Conservation (phyloP, 2,797 vertebrate genomes). For the Phalloptychus januarius region DNA sequence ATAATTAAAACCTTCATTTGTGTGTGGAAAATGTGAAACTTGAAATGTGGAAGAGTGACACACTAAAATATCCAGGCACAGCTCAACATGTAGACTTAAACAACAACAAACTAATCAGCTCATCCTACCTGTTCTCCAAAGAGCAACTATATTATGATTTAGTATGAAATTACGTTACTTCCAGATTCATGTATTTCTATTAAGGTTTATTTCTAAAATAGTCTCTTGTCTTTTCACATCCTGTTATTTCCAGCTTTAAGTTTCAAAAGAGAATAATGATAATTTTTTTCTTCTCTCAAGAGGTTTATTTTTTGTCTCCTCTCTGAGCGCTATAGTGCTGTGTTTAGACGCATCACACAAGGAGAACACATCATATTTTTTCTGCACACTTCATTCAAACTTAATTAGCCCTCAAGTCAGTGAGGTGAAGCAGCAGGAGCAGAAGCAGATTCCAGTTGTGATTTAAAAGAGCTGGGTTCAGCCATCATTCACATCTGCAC, state of each 20-base stretch:
- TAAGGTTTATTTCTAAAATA: not conserved
- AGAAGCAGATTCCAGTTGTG: constrained; percentile 35
- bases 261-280: not conserved
- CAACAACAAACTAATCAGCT: not conserved
- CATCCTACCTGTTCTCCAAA: not conserved
- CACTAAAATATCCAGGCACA: not conserved
- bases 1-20: not conserved
- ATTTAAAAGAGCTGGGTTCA: constrained; percentile 47
- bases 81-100: not conserved
- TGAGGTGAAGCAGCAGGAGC: constrained; percentile 38
- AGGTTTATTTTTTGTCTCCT: not conserved
- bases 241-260: not conserved
- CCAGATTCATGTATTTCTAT: not conserved
- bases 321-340: not conserved
- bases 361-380: constrained; percentile 25
- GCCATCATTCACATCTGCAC: constrained; percentile 52
- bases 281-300: not conserved
- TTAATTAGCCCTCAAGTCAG: constrained; percentile 57
- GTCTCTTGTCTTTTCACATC: not conserved
- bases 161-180: not conserved
- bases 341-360: constrained; percentile 24
- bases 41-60: not conserved
- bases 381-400: constrained; percentile 45
- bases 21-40: not conserved
- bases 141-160: not conserved